These are phyloP conservation scores for Crocodylus rhombifer DNA, from an alignment of 2,797 vertebrate genomes.

Conservation along the genomic window DNA sequence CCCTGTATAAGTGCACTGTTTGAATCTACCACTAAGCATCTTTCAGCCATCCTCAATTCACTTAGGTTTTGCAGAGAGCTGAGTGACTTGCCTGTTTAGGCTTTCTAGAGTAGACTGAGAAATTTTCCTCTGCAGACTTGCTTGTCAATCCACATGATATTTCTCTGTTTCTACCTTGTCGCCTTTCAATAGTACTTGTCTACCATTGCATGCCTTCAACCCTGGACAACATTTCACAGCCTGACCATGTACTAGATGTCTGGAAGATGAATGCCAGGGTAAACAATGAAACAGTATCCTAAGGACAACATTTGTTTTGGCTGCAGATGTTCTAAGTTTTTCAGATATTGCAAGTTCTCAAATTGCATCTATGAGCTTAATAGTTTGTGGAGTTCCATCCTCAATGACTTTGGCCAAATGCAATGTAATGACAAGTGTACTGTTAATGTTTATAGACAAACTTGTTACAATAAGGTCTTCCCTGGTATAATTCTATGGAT, in stretches of 20 bases:
- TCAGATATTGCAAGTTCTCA: background rate
- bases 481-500: background rate
- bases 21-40: too few species aligned
- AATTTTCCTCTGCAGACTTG: background rate
- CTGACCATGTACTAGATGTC: background rate
- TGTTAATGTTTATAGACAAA: background rate
- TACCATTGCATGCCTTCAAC: background rate
- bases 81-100: background rate
- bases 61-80: background rate
- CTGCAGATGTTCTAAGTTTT: background rate
- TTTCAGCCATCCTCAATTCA: background rate
- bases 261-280: background rate
- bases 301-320: background rate
- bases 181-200: background rate
- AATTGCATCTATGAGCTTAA: too few species aligned
- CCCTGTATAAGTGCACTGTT: background rate
- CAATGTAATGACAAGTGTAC: background rate
- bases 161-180: background rate
- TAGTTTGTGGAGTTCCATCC: background rate
- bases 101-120: background rate
- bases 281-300: background rate
- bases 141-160: background rate
- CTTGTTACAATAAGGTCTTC: background rate
- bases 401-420: background rate
- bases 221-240: background rate